phyloP scores from a whole-genome alignment of 2,113 vertebrate genomes.

The Clarias batrachus region DNA sequence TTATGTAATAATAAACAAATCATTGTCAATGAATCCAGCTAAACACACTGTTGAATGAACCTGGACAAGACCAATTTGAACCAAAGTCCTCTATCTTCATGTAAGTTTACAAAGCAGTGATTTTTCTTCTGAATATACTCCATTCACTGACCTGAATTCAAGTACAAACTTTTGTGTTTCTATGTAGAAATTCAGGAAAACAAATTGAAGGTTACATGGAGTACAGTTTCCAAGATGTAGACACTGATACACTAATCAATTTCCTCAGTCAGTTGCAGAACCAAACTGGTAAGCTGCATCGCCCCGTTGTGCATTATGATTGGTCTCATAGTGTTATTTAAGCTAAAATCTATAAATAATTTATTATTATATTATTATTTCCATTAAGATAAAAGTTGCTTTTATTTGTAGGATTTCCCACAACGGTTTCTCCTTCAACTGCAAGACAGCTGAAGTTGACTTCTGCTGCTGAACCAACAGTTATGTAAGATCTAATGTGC shows the following conservation, averaged over 20 bases:
- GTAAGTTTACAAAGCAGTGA: slow-evolving; percentile 4
- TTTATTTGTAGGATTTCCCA: too few relatives aligned
- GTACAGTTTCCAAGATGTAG: slow-evolving; percentile 22
- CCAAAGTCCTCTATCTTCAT: not conserved
- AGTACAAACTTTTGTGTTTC: not conserved
- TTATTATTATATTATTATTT: too few relatives aligned
- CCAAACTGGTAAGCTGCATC: not conserved
- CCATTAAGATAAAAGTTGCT: too few relatives aligned
- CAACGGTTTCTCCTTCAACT: too few relatives aligned
- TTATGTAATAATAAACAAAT: too few relatives aligned
- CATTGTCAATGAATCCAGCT: slow-evolving; percentile 7
- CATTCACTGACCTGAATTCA: not conserved
- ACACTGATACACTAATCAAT: not conserved
- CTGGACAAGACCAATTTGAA: not conserved
- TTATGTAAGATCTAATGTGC: too few relatives aligned
- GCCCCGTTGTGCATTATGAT: not conserved
- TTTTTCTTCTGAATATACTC: not conserved
- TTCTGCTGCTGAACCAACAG: too few relatives aligned
- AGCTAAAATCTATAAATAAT: too few relatives aligned
- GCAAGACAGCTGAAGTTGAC: too few relatives aligned
- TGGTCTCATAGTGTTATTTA: not conserved
- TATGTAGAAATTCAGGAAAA: not conserved
- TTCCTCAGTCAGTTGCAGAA: not conserved
- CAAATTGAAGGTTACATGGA: slow-evolving; percentile 31
- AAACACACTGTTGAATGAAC: slow-evolving; percentile 46